phyloP scores from a whole-genome alignment of 2,888 invertebrate genomes.

The Encarsia formosa region DNA sequence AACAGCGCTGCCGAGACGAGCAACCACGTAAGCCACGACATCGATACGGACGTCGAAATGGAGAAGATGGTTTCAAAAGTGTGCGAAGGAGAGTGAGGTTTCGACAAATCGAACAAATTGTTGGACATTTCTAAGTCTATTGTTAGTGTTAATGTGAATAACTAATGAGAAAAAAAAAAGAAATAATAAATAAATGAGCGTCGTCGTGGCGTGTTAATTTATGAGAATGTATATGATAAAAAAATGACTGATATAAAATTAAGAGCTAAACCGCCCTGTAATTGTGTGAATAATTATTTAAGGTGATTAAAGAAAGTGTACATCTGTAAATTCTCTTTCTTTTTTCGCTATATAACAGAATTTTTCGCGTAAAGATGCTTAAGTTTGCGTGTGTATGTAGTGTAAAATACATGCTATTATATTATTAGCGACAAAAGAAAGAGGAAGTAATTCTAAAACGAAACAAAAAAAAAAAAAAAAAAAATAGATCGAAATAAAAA shows the following conservation, averaged over 20 bases:
- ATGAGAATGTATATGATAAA: slow-evolving; percentile 1
- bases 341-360: slow-evolving; percentile 5
- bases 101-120: slow-evolving; percentile 49
- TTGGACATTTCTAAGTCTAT: slow-evolving; percentile 51
- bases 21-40: slow-evolving; percentile 50
- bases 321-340: slow-evolving; percentile 12
- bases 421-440: not conserved
- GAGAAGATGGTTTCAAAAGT: slow-evolving; percentile 73
- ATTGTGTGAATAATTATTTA: slow-evolving; percentile 7
- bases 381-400: no score
- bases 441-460: no score
- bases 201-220: not conserved
- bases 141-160: slow-evolving; percentile 29
- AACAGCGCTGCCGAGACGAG: slow-evolving; percentile 33
- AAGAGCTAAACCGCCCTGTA: slow-evolving; percentile 9
- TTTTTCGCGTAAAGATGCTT: slow-evolving; percentile 4
- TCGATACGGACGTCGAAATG: slow-evolving; percentile 69
- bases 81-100: slow-evolving; percentile 55
- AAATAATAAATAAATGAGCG: not conserved
- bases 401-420: not conserved
- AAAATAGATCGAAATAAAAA: not conserved
- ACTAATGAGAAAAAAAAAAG: slow-evolving; percentile 2
- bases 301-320: slow-evolving; percentile 8
- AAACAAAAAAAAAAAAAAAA: slow-evolving; percentile 4
- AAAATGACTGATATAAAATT: not conserved